Base-by-base conservation (phyloP, 1,140 invertebrate species). In the Chymomyza costata region DNA sequence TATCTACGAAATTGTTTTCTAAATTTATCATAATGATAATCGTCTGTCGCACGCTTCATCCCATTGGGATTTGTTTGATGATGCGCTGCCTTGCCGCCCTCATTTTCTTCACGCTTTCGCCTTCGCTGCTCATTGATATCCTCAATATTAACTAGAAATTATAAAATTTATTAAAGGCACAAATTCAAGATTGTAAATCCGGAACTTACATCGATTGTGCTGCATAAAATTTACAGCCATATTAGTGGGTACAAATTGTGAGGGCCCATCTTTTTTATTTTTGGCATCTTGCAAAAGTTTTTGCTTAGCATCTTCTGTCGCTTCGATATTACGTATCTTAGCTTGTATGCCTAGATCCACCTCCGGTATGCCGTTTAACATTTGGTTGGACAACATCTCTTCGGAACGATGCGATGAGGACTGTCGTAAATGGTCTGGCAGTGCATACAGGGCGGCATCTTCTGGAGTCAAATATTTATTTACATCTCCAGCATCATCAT, bases 351-450 rank as follows among this genome's bases (percentile, higher is more conserved):
- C 98, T 32, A 99, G 89, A 88, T 99, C 98, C 1, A 99, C 95
- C 90, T 99, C 98, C n/a, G 98, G 98, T 61, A 99, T 99, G 46
- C 98, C 98, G 84, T 95, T 98, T 1, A 99, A 88, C 98, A 99
- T 99, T 89, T 99, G 98, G 90, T 99, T 99, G 3, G 97, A 99
- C 62, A 99, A 91, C 95, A 99, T 99, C 88, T 99, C 98, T 87
- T 99, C 97, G 11, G 94, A 97, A 74, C 90, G 83, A 54, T 95
- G 94, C 1, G 91, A 89, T 6, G 93, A 93, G 10, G 93, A 94
- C 63, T 91, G 90, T 71, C 92, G 87, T 38, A 99, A 87, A 86
- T 98, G 93, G 78, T 96, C 93, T 8, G 97, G 97, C 13, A 96
- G 89, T 8, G 94, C 92, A 65, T 91, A 89, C 14, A 96, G 86